Evolutionary conservation across 2,888 invertebrate species (phyloP).

Genomic region (Bembecia ichneumoniformis): DNA sequence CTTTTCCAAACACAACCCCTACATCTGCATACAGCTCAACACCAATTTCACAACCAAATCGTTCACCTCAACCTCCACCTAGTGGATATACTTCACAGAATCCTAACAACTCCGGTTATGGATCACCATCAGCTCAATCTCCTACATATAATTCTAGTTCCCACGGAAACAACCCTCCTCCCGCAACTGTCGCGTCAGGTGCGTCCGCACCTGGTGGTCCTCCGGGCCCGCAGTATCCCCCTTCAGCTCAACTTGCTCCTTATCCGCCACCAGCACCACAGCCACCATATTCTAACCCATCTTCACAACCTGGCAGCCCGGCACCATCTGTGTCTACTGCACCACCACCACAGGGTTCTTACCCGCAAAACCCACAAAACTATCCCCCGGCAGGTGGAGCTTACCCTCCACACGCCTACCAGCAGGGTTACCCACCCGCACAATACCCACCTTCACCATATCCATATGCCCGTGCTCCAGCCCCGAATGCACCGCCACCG

Average conservation of each 20-base stretch:
- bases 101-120: constrained; percentile 71
- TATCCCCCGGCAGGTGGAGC: constrained; percentile 55
- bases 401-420: constrained; percentile 67
- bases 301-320: constrained; percentile 67
- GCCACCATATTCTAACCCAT: constrained; percentile 70
- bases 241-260: constrained; percentile 74
- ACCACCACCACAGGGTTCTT: constrained; percentile 71
- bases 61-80: constrained; percentile 71
- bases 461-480: constrained; percentile 72
- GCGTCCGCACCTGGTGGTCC: constrained; percentile 62
- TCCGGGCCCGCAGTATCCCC: constrained; percentile 76
- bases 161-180: constrained; percentile 63
- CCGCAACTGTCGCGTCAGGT: constrained; percentile 63
- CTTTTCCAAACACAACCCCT: constrained; percentile 62
- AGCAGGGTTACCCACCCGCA: constrained; percentile 67
- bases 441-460: constrained; percentile 73
- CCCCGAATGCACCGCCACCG: constrained; percentile 78
- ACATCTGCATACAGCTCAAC: constrained; percentile 71
- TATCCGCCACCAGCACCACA: constrained; percentile 74
- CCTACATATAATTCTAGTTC: constrained; percentile 76
- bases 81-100: constrained; percentile 73
- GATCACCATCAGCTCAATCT: constrained; percentile 76
- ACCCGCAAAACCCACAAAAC: constrained; percentile 68
- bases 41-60: constrained; percentile 62
- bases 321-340: constrained; percentile 65